Evolutionary conservation across 2,888 invertebrate species (phyloP).

Genomic region (Cryptus viduatorius): DNA sequence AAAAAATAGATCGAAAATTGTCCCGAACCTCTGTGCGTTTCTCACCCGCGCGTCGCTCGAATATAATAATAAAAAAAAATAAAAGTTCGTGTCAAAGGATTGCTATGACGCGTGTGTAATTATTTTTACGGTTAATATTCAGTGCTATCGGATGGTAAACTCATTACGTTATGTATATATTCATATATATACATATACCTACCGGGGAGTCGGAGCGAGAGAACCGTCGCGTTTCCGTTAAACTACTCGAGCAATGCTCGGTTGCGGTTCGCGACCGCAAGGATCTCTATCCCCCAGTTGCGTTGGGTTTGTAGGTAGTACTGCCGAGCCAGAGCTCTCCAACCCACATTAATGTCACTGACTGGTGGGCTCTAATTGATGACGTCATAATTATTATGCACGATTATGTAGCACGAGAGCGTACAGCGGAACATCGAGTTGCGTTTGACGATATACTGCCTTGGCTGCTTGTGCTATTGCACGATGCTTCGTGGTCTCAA

Average conservation of each 20-base stretch:
- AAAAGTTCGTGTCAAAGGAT: constrained; percentile 7
- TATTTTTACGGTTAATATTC: constrained; percentile 26
- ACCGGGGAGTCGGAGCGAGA: not conserved
- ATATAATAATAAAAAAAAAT: not conserved
- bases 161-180: not conserved
- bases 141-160: not conserved
- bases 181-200: not conserved
- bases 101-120: constrained; percentile 13
- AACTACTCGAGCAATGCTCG: constrained; percentile 46
- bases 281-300: constrained; percentile 42
- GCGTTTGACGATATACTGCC: constrained; percentile 76
- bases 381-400: constrained; percentile 83
- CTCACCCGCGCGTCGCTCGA: too few species aligned
- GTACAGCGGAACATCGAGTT: constrained; percentile 76
- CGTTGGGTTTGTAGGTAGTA: constrained; percentile 17
- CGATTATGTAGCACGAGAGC: constrained; percentile 78
- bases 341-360: constrained; percentile 80
- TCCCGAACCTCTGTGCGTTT: too few species aligned
- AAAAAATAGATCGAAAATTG: too few species aligned
- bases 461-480: not conserved
- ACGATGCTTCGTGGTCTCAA: not conserved
- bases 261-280: constrained; percentile 66
- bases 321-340: constrained; percentile 52
- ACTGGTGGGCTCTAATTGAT: constrained; percentile 80
- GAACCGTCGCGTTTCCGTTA: constrained; percentile 31